A percentile compares a stretch with the other conserved stretches of the same genome.
Conservation (phyloP, 2,888 invertebrate species). For the Eupithecia pulchellata region DNA sequence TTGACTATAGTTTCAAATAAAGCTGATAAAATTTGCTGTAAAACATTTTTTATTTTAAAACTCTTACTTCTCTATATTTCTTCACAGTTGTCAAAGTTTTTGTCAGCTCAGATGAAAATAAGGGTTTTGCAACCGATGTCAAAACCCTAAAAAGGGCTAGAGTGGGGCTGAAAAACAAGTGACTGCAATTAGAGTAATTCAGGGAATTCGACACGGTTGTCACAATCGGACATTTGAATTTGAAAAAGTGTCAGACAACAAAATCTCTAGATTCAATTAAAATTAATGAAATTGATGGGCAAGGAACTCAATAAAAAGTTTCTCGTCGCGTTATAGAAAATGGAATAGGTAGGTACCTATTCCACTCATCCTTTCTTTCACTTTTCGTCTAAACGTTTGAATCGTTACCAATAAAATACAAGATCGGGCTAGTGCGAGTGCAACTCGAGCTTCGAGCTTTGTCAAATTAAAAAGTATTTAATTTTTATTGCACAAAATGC, state of each 20-base stretch:
- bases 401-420: too few species aligned
- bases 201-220: not conserved
- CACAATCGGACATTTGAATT: slow-evolving; percentile 23
- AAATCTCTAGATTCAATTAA: not conserved
- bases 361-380: not conserved
- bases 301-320: not conserved
- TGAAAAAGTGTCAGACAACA: not conserved
- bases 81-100: not conserved
- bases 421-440: too few species aligned
- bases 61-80: too few species aligned
- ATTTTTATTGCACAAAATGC: too few species aligned
- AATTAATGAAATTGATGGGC: not conserved
- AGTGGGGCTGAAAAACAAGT: slow-evolving; percentile 2
- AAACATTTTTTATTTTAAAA: not conserved
- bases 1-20: too few species aligned
- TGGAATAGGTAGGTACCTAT: not conserved
- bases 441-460: too few species aligned
- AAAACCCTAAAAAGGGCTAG: not conserved
- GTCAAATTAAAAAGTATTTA: too few species aligned
- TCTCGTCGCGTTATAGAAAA: not conserved
- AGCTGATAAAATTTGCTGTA: too few species aligned
- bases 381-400: too few species aligned
- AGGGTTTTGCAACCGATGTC: too few species aligned
- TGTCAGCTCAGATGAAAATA: not conserved
- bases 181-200: not conserved